phyloP scores from a whole-genome alignment of 2,113 vertebrate genomes.

The Marcusenius ussheri region DNA sequence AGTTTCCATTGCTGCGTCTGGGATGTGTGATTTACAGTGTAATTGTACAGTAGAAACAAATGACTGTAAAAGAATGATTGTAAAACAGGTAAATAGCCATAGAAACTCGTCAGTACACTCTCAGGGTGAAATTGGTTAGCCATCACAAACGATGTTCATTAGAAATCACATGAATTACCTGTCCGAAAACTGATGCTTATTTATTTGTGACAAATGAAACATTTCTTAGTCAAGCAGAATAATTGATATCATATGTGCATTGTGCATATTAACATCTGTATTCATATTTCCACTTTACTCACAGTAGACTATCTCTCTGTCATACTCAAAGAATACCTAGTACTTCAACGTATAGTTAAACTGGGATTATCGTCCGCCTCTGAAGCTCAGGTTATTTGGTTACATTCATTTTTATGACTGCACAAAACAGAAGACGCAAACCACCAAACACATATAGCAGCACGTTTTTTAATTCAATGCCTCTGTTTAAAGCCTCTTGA shows the following conservation, averaged over 20 bases:
- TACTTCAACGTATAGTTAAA: not conserved
- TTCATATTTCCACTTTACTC: not conserved
- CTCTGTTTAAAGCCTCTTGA: not conserved
- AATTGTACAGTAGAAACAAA: not conserved
- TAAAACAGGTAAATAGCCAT: not conserved
- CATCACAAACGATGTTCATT: not conserved
- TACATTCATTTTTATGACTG: not conserved
- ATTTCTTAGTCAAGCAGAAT: not conserved
- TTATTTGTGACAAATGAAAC: not conserved
- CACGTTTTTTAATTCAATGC: not conserved
- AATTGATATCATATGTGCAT: not conserved
- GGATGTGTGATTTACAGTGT: not conserved
- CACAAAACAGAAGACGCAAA: not conserved
- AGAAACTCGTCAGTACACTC: too few species aligned
- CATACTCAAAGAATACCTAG: not conserved
- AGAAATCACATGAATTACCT: not conserved
- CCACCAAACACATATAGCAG: not conserved
- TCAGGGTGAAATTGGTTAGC: not conserved
- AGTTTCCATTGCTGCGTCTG: not conserved
- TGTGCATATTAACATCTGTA: not conserved
- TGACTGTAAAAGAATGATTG: not conserved
- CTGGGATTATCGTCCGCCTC: not conserved
- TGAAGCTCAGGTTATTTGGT: not conserved
- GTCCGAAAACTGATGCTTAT: not conserved
- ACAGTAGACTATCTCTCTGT: not conserved